Percentiles rank a stretch among this genome's conserved stretches.
Evolutionary conservation across 1,140 invertebrate species (phyloP).

Genomic region (Andricus grossulariae): DNA sequence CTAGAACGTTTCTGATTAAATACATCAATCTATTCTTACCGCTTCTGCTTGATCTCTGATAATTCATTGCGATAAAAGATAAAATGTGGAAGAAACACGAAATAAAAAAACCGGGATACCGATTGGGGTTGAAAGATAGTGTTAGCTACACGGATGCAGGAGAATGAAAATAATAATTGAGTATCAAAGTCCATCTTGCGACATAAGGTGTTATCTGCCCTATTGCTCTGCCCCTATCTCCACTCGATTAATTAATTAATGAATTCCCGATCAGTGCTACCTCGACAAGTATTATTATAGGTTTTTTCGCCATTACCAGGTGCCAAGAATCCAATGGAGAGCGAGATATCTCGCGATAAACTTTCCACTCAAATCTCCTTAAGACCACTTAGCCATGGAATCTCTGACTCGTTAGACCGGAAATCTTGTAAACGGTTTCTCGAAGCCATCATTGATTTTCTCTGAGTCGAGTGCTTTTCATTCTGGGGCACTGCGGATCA

Average conservation of each 20-base stretch:
- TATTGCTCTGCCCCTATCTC: conserved; percentile 49
- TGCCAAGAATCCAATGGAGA: conserved; percentile 45
- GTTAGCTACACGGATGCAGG: neutral
- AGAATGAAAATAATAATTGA: neutral
- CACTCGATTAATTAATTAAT: conserved; percentile 65
- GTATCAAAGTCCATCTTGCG: neutral
- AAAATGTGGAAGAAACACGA: no score
- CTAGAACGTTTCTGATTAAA: no score
- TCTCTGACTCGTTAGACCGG: conserved; percentile 51
- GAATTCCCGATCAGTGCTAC: conserved; percentile 55
- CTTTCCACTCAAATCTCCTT: conserved; percentile 50
- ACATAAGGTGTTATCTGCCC: conserved; percentile 17
- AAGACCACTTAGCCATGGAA: conserved; percentile 53
- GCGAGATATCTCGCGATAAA: conserved; percentile 55
- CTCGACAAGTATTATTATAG: conserved; percentile 59
- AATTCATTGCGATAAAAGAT: no score
- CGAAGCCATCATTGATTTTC: conserved; percentile 42
- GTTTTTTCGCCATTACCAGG: conserved; percentile 53
- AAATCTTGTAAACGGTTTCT: conserved; percentile 46
- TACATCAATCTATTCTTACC: no score
- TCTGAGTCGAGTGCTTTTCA: conserved; percentile 16
- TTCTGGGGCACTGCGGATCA: conserved; percentile 27
- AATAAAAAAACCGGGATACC: neutral
- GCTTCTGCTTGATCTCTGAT: no score
- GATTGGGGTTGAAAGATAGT: neutral